Evolutionary conservation across 2,797 vertebrate genomes (phyloP).

Genomic region (Gila robusta): DNA sequence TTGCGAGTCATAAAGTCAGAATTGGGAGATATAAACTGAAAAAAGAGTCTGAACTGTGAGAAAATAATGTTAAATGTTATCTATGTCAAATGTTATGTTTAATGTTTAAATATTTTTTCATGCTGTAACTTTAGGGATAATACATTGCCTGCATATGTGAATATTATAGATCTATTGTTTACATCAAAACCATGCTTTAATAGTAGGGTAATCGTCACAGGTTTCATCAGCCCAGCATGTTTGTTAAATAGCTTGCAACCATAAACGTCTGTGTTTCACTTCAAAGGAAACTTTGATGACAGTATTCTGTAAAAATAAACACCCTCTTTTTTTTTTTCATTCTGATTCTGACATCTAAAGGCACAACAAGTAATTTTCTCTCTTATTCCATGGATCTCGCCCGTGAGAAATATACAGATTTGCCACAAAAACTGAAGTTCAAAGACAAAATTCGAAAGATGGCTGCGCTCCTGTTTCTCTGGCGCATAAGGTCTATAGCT

Average conservation of each 20-base stretch:
- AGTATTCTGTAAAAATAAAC: background rate
- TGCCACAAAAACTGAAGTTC: background rate
- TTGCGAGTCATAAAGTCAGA: no score
- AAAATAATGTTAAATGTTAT: no score
- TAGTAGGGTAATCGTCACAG: no score
- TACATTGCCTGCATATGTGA: no score
- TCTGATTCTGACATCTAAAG: background rate
- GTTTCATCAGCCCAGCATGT: no score
- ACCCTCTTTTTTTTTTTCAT: background rate
- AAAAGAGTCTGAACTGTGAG: no score
- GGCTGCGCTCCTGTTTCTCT: background rate
- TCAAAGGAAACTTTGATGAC: background rate
- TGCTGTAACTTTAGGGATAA: no score
- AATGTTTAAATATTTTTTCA: no score
- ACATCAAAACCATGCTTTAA: no score
- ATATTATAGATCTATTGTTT: no score
- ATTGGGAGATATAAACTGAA: no score
- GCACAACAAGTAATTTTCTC: background rate
- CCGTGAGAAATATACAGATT: background rate
- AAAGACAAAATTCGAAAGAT: background rate
- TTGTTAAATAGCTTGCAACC: background rate
- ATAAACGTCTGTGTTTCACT: background rate
- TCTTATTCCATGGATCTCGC: background rate
- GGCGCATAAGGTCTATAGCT: background rate
- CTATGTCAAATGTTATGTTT: no score